Evolutionary conservation across 2,113 vertebrate species (phyloP).

Genomic region (Sitta europaea): DNA sequence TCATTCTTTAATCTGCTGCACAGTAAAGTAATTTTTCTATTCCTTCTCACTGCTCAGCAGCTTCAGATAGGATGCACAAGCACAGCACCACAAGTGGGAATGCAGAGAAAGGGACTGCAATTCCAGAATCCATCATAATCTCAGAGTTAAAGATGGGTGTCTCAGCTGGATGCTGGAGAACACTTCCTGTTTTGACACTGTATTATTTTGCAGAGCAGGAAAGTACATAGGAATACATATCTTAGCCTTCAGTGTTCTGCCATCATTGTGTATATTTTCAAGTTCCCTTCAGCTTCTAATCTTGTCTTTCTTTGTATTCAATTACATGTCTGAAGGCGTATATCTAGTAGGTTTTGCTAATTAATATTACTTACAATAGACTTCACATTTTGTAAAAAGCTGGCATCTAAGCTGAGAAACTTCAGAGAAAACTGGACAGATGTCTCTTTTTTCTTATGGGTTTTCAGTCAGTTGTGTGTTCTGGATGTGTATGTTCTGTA

Average conservation of each 20-base stretch:
- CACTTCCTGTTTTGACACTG: background rate
- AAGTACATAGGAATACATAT: background rate
- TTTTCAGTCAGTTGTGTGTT: background rate
- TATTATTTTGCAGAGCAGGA: background rate
- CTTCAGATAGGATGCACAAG: background rate
- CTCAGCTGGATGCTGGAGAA: background rate
- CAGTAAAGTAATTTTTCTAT: background rate
- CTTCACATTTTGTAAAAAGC: background rate
- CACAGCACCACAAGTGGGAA: background rate
- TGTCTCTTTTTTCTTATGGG: fast-evolving
- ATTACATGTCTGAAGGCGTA: background rate
- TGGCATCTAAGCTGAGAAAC: background rate
- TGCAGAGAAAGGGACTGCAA: background rate
- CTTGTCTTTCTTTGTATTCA: background rate
- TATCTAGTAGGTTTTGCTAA: background rate
- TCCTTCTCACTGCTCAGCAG: background rate
- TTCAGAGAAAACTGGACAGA: background rate
- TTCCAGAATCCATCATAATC: background rate
- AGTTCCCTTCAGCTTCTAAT: background rate
- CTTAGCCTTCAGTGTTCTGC: background rate
- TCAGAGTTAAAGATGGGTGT: background rate
- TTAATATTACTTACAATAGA: background rate
- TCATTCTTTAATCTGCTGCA: background rate
- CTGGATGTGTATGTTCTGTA: background rate
- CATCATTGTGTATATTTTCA: background rate